These are phyloP conservation scores for Drosophila virilis DNA, from an alignment of 1,140 invertebrate species.

Conservation along the genomic window DNA sequence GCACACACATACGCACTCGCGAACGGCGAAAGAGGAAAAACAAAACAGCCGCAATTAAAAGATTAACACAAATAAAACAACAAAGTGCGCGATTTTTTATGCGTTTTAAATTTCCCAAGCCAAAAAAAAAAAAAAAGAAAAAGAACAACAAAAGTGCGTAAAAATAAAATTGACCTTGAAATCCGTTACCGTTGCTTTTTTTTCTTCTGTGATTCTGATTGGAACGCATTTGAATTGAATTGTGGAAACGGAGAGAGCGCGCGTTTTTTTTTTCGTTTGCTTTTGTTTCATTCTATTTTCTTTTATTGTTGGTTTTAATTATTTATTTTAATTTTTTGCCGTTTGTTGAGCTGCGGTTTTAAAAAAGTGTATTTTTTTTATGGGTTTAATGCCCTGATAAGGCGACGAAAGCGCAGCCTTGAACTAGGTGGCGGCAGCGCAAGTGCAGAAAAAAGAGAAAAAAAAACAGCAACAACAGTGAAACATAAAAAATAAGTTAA, in stretches of 20 bases:
- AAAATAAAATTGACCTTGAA: conserved; percentile 78
- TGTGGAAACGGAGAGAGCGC: conserved; percentile 25
- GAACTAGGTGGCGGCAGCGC: conserved; percentile 56
- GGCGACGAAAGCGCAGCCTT: conserved; percentile 64
- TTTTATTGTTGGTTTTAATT: conserved; percentile 47
- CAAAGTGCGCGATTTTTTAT: conserved; percentile 61
- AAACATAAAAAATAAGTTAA: conserved; percentile 26
- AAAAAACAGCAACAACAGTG: conserved; percentile 22
- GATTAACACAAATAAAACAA: conserved; percentile 64
- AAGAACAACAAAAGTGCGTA: conserved; percentile 57
- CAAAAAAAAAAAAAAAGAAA: too few relatives aligned
- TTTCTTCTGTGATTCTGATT: conserved; percentile 29
- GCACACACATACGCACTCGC: neutral
- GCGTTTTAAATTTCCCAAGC: conserved; percentile 76
- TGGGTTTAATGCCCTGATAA: conserved; percentile 72
- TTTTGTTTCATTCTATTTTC: neutral
- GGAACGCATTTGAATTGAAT: conserved; percentile 20
- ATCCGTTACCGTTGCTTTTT: conserved; percentile 42
- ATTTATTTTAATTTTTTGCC: conserved; percentile 56
- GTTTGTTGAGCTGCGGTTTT: conserved; percentile 49
- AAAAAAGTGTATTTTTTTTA: conserved; percentile 12
- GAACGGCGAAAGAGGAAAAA: conserved; percentile 44
- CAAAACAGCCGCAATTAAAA: conserved; percentile 76
- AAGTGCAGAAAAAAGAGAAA: conserved; percentile 22
- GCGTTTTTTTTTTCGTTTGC: conserved; percentile 14